These are phyloP conservation scores for Ephialtes manifestator DNA, from an alignment of 2,888 invertebrate genomes.

Conservation along the genomic window DNA sequence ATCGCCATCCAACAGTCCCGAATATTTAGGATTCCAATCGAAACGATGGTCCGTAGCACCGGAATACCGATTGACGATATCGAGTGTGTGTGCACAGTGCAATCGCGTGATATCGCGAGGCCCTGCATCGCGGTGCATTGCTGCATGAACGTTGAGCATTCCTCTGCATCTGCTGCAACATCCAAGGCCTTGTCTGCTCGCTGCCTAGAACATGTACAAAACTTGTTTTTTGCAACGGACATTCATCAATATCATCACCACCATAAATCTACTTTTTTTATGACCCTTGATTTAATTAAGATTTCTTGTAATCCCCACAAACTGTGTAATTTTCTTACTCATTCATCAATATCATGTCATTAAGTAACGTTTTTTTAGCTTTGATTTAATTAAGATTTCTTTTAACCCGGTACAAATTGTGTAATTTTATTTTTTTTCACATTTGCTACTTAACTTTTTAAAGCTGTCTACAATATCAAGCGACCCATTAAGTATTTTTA, in stretches of 20 bases:
- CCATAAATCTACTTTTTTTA: too few relatives aligned
- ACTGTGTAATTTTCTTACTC: too few relatives aligned
- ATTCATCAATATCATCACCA: too few relatives aligned
- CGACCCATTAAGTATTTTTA: conserved; percentile 12
- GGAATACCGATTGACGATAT: conserved; percentile 61
- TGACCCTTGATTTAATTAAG: too few relatives aligned
- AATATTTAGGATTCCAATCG: conserved; percentile 66
- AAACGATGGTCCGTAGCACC: conserved; percentile 56
- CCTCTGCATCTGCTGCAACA: conserved; percentile 51
- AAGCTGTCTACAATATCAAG: not conserved
- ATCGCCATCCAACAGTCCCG: conserved; percentile 49
- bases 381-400: too few relatives aligned
- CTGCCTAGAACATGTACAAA: conserved; percentile 15
- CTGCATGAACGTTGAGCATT: conserved; percentile 65
- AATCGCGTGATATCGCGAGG: conserved; percentile 22
- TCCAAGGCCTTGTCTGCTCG: not conserved
- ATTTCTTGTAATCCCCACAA: too few relatives aligned
- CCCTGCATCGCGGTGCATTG: conserved; percentile 49
- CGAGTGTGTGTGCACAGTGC: conserved; percentile 24
- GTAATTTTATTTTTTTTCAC: not conserved
- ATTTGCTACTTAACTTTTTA: not conserved
- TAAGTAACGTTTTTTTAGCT: too few relatives aligned
- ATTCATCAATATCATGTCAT: too few relatives aligned
- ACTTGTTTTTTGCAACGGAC: conserved; percentile 11
- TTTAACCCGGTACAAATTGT: too few relatives aligned